Base-by-base conservation (phyloP, 2,888 invertebrate species). In the Drosophila emarginata region DNA sequence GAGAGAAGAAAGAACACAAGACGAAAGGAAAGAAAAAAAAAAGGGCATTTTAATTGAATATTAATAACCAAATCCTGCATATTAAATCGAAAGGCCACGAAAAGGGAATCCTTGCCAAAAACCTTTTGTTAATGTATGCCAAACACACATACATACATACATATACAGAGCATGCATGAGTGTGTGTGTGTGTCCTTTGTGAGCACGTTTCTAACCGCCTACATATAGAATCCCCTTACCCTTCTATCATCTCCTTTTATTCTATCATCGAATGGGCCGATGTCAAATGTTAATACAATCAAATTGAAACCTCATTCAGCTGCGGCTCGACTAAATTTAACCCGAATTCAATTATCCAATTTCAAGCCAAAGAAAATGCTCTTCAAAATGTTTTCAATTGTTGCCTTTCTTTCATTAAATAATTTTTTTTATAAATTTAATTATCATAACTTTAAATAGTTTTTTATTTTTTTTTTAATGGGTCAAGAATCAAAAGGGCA, bases 11-110 rank as follows among this genome's bases (percentile, higher is more conserved):
- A 45, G 45, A 45, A 45, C 45, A 45, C 45, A 45, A 45, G 45
- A 45, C 45, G 45, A 18, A 45, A 18, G 11, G 7, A 40, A 40
- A 40, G 21, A 45, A 45, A 26, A 40, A 26, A 15, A 45, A 26
- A 59, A 65, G 64, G 72, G 65, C 61, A 71, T 74, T 80, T 79
- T 83, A 87, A 84, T 84, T 84, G 88, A 84, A 84, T 84, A 87
- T 84, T 84, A 84, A 84, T 84, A 79, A 82, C 78, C 78, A 85
- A 84, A 87, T 87, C 83, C 83, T 74, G 81, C 86, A 82, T 86
- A 82, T 80, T 78, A 82, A 75, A 62, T 62, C 39, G 59, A 72
- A 45, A 26, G 58, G 51, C 50, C 64, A 69, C 61, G 53, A 57
- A 69, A 69, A 69, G 53, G 15, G 36, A 36, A 36, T 21, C 37